These are phyloP conservation scores for Montipora capricornis DNA, from an alignment of 64 coral and sea anemone species.

Conservation along the genomic window DNA sequence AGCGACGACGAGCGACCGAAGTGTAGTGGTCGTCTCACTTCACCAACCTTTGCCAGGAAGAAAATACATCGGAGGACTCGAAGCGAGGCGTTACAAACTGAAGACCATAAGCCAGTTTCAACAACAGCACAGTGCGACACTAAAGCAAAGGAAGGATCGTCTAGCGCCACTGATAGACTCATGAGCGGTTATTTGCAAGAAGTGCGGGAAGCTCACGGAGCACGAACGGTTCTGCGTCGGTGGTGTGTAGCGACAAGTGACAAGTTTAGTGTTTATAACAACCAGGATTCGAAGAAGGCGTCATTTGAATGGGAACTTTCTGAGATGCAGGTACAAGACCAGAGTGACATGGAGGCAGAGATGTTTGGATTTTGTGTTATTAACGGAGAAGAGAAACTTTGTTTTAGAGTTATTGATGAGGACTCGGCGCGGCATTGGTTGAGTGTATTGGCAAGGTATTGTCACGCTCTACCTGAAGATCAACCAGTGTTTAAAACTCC, in stretches of 20 bases:
- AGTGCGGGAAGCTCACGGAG: constrained; percentile 50
- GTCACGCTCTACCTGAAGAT: constrained; percentile 24
- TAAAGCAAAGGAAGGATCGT: constrained; percentile 53
- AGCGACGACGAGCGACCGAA: constrained; percentile 50
- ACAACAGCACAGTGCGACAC: neutral
- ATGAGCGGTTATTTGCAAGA: constrained; percentile 87
- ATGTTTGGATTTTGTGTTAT: constrained; percentile 68
- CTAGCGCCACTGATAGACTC: constrained; percentile 68
- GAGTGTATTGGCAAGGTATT: constrained; percentile 81
- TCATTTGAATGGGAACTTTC: constrained; percentile 68
- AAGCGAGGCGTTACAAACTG: constrained; percentile 65
- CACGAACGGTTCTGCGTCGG: constrained; percentile 40
- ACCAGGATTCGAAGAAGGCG: constrained; percentile 59
- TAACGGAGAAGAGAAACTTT: neutral
- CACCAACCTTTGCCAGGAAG: constrained; percentile 66
- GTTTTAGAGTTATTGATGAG: constrained; percentile 46
- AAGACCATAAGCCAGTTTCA: constrained; percentile 13
- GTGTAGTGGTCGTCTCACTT: constrained; percentile 74
- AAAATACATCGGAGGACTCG: constrained; percentile 66
- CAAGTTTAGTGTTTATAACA: constrained; percentile 76
- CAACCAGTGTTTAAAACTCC: constrained; percentile 27
- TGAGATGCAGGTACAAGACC: constrained; percentile 45
- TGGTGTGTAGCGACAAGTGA: constrained; percentile 91
- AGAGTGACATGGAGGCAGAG: constrained; percentile 26
- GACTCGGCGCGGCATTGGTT: constrained; percentile 78